Evolutionary conservation across 1,140 invertebrate genomes (phyloP).

Genomic region (Hestina assimilis): DNA sequence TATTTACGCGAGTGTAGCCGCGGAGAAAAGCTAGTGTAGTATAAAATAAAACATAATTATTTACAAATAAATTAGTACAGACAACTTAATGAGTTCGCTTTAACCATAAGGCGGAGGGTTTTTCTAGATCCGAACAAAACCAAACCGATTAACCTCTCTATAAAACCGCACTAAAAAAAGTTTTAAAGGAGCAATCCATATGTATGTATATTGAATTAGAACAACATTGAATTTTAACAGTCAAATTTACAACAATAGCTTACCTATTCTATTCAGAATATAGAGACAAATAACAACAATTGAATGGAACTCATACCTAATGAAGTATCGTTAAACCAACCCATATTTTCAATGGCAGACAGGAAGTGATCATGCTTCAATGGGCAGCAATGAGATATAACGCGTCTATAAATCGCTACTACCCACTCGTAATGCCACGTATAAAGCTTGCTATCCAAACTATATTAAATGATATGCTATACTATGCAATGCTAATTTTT

Average conservation of each 20-base stretch:
- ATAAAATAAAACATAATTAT: too few relatives aligned
- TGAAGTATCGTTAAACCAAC: constrained; percentile 3
- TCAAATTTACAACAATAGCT: too few relatives aligned
- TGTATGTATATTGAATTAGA: background rate
- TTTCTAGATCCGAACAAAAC: too few relatives aligned
- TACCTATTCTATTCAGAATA: background rate
- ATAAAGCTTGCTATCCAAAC: background rate
- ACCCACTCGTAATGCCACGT: constrained; percentile 5
- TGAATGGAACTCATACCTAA: background rate
- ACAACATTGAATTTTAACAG: background rate
- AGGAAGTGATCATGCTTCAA: constrained; percentile 9
- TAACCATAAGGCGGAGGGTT: too few relatives aligned
- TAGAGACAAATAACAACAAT: constrained; percentile 2
- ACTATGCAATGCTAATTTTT: background rate
- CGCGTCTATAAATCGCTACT: constrained; percentile 8
- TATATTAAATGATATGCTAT: background rate
- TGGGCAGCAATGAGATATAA: constrained; percentile 11
- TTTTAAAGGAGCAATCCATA: too few relatives aligned
- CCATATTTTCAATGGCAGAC: constrained; percentile 10
- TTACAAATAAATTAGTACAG: too few relatives aligned
- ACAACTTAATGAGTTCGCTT: too few relatives aligned
- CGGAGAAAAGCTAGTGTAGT: too few relatives aligned
- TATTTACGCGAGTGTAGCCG: too few relatives aligned
- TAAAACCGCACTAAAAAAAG: too few relatives aligned
- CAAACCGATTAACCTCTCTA: too few relatives aligned